Evolutionary conservation across 2,113 vertebrate genomes (phyloP).

Genomic region (Sapayoa aenigma): DNA sequence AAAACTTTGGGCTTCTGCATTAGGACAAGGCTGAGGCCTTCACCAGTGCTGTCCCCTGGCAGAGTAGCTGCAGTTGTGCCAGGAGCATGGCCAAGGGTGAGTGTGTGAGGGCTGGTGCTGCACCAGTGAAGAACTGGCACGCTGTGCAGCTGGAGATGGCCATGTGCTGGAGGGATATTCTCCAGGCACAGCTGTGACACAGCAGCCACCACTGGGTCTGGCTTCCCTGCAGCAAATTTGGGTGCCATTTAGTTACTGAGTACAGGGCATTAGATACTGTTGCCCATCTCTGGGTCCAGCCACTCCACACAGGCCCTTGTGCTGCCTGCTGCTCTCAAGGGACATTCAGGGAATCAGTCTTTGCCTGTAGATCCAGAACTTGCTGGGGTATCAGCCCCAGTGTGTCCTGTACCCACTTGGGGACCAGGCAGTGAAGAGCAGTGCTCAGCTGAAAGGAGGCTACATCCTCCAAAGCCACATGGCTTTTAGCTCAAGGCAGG

Average conservation of each 20-base stretch:
- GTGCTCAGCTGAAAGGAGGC: not conserved
- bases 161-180: fast-evolving
- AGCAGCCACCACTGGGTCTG: not conserved
- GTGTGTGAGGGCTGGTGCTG: not conserved
- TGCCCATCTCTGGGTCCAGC: not conserved
- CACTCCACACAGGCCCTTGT: not conserved
- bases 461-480: not conserved
- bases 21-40: not conserved
- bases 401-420: not conserved
- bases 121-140: fast-evolving
- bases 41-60: not conserved
- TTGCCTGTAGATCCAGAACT: not conserved
- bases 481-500: not conserved
- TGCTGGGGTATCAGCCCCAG: not conserved
- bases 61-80: not conserved
- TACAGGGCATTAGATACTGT: not conserved
- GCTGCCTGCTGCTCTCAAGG: not conserved
- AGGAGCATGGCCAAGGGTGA: too few relatives aligned
- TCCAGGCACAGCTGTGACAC: not conserved
- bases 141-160: not conserved
- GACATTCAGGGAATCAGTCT: not conserved
- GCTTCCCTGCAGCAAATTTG: not conserved
- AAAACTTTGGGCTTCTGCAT: not conserved
- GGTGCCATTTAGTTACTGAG: not conserved
- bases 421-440: not conserved